Evolutionary conservation across 2,888 invertebrate species (phyloP), one percentile per base, ranked within the genome.

Genomic region (Linyphia triangularis): DNA sequence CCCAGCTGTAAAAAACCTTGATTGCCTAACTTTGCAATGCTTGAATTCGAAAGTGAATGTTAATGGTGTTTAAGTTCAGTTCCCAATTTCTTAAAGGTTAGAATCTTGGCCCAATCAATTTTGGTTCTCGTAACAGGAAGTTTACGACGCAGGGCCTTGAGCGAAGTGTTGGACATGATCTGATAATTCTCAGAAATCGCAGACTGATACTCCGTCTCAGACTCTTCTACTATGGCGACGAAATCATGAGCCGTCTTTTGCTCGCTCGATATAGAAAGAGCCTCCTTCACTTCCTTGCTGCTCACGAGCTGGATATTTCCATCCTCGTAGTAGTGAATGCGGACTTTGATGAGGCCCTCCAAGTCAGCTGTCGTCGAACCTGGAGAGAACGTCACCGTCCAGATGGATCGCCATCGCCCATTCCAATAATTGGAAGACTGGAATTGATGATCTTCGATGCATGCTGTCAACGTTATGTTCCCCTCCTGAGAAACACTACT

Each of bases 61-160:
- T 91, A 92, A 91, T 97, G 97, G 94, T 96, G 97, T 94, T 97
- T 97, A 92, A 98, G 95, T 95, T 98, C 98, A 94, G 97, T 97
- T 92, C 97, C 98, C 93, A 99, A 98, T 37, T 69, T 98, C 93
- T 97, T 97, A 95, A 99, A 99, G 91, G 97, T 97, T 91, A 98
- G 96, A 92, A 99, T 97, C 94, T 99, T 98, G 93, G 97, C 97
- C 99, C 99, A 99, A 95, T 99, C 99, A 92, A 99, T 98, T 95
- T 99, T 99, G 93, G 98, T 97, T 93, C 98, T 96, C 91, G 99
- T 99, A 89, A 99, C 98, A 26, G 99, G 99, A 93, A 99, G 94
- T 93, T 98, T 97, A 92, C 99, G 96, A 91, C 99, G 95, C 93
- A 99, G 95, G 90, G 99, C 99, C 94, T 99, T 99, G 94, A 99